phyloP scores from a whole-genome alignment of 2,888 invertebrate species.

The Leptarthrus brevirostris region DNA sequence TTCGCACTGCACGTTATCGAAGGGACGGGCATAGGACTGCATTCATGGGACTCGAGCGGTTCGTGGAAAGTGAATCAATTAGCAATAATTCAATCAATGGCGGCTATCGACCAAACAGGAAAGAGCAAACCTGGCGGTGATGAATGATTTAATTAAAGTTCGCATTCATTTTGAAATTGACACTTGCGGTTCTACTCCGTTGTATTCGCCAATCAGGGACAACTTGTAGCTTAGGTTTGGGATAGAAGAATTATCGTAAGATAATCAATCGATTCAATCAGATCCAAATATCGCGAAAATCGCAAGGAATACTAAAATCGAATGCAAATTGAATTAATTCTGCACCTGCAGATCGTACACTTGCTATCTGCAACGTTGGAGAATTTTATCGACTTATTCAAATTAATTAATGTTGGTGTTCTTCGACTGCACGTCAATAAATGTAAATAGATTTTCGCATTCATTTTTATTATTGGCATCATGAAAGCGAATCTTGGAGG shows the following conservation, averaged over 20 bases:
- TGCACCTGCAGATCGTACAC: background rate
- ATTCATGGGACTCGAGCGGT: slow-evolving; percentile 12
- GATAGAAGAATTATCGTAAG: background rate
- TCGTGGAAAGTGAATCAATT: slow-evolving; percentile 47
- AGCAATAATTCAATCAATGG: slow-evolving; percentile 47
- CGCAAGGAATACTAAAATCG: background rate
- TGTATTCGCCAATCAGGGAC: background rate
- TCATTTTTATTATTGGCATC: no score
- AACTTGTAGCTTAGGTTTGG: slow-evolving; percentile 7
- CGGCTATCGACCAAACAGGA: slow-evolving; percentile 37
- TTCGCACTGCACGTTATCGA: background rate
- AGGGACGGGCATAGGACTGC: background rate
- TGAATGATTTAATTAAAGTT: slow-evolving; percentile 48
- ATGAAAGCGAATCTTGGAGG: no score
- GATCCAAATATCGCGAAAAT: background rate
- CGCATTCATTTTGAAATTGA: slow-evolving; percentile 44
- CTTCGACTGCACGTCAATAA: background rate
- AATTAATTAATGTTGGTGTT: background rate
- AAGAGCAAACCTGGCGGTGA: slow-evolving; percentile 32
- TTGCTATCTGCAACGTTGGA: background rate
- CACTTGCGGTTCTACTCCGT: slow-evolving; percentile 6
- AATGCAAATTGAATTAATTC: slow-evolving; percentile 39
- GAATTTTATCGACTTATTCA: background rate
- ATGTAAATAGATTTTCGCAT: background rate
- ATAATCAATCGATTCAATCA: background rate